phyloP scores from a whole-genome alignment of 2,888 invertebrate species.

The Leptinotarsa peninsularis region DNA sequence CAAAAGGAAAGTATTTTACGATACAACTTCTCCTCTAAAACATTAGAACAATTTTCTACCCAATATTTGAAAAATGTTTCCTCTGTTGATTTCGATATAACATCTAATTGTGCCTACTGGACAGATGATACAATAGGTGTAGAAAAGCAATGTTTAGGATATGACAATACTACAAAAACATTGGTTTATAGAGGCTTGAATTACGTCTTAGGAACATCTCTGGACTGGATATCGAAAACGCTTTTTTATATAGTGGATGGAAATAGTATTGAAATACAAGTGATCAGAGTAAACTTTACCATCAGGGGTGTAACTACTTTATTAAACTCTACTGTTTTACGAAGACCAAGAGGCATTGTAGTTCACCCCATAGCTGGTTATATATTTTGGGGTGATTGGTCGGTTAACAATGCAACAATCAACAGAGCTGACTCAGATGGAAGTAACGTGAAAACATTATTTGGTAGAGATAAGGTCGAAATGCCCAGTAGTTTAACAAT shows the following conservation, averaged over 20 bases:
- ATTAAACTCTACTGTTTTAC: conserved; percentile 73
- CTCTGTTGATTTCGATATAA: conserved; percentile 87
- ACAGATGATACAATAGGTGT: conserved; percentile 87
- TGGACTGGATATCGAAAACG: conserved; percentile 89
- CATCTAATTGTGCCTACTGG: conserved; percentile 88
- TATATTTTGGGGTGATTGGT: conserved; percentile 92
- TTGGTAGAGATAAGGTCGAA: conserved; percentile 75
- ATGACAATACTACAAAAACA: conserved; percentile 74
- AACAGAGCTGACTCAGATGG: conserved; percentile 86
- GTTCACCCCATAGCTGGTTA: conserved; percentile 86
- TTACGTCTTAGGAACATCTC: conserved; percentile 89
- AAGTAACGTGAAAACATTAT: conserved; percentile 73
- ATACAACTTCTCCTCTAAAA: conserved; percentile 54
- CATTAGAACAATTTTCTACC: conserved; percentile 75
- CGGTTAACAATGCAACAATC: conserved; percentile 79
- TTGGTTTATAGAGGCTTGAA: conserved; percentile 80
- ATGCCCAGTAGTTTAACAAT: conserved; percentile 92
- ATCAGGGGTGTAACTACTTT: conserved; percentile 77
- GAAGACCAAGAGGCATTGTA: conserved; percentile 70
- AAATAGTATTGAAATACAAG: conserved; percentile 81
- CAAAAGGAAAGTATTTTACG: conserved; percentile 79
- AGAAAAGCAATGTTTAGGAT: conserved; percentile 78
- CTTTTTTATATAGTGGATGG: conserved; percentile 88
- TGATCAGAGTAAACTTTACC: conserved; percentile 69
- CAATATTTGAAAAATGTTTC: conserved; percentile 82